A percentile compares a stretch with the other conserved stretches of the same genome.
Evolutionary conservation across 2,113 vertebrate species (phyloP).

Genomic region (Phaethornis superciliosus): DNA sequence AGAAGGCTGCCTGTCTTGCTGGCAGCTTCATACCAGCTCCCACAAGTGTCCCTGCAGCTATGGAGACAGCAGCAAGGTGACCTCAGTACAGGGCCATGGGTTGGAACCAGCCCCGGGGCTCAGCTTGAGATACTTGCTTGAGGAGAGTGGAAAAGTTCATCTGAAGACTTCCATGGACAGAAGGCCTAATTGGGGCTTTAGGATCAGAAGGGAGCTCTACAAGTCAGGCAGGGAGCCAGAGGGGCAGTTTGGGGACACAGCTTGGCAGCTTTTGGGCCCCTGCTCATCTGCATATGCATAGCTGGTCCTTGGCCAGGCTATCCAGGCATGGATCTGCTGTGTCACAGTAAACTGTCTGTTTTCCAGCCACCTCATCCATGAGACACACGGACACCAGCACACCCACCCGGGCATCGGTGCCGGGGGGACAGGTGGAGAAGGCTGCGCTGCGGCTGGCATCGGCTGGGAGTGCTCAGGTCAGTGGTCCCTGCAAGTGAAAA

Average conservation of each 20-base stretch:
- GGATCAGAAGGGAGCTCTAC: neutral
- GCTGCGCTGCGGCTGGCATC: slow-evolving; percentile 74
- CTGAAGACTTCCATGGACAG: neutral
- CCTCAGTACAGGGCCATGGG: accelerated
- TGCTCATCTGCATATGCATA: accelerated
- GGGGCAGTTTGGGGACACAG: neutral
- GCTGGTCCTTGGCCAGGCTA: neutral
- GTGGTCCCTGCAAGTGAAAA: neutral
- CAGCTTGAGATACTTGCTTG: neutral
- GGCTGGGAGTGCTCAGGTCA: slow-evolving; percentile 79
- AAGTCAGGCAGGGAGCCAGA: neutral
- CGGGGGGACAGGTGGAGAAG: slow-evolving; percentile 67
- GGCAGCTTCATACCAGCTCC: neutral
- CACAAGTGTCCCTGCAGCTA: neutral
- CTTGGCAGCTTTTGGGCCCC: neutral
- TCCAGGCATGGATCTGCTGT: accelerated
- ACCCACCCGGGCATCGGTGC: slow-evolving; percentile 77
- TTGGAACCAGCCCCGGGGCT: accelerated
- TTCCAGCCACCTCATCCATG: slow-evolving; percentile 78
- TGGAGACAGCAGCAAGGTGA: neutral
- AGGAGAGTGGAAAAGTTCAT: neutral
- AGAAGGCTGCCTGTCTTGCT: neutral
- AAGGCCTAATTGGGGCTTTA: accelerated
- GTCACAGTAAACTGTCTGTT: neutral
- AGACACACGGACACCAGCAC: slow-evolving; percentile 82